Base-by-base conservation (phyloP, 1,140 invertebrate species). In the Atta cephalotes region DNA sequence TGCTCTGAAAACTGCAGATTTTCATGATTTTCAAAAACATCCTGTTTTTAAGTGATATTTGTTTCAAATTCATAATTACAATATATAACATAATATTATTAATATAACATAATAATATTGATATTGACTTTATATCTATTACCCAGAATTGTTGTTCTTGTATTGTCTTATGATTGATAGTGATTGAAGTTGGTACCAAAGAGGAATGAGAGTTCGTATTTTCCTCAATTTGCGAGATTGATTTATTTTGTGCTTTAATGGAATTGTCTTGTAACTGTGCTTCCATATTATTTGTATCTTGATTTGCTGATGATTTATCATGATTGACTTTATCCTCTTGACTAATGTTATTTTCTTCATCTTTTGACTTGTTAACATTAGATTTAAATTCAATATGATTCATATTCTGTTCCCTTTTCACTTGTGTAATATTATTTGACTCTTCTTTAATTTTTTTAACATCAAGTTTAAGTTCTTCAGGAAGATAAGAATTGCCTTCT, bases 401-500 rank as follows among this genome's bases (percentile, higher is more conserved):
- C 25, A 28, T 21, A 25, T 84, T 90, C 7, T 89, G 84, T 76
- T 89, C 72, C 10, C 89, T 86, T 3, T 85, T 70, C 58, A 79
- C 21, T 87, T 80, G 60, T 31, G 63, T 18, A 65, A 66, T 63
- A 77, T 79, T 65, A 72, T 28, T 81, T 85, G 85, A n/a, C 60
- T 94, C 95, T 65, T 93, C 93, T 87, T 94, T 94, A 21, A 92
- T 89, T 89, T 95, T 95, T 53, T 95, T 95, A 14, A 91, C 28
- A 70, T 94, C 95, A 60, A 93, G 92, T 92, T 96, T 96, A 31
- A 95, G 92, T 89, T 96, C 96, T n/a, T 96, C 95, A 2, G 96
- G 95, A 91, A 96, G 94, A 87, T 96, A 96, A 35, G 96, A 95
- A 49, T 96, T 96, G 12, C 96, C 96, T 28, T 96, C 95, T 28